Conservation (phyloP, 2,888 invertebrate genomes). For the Sinohyriopsis cumingii region DNA sequence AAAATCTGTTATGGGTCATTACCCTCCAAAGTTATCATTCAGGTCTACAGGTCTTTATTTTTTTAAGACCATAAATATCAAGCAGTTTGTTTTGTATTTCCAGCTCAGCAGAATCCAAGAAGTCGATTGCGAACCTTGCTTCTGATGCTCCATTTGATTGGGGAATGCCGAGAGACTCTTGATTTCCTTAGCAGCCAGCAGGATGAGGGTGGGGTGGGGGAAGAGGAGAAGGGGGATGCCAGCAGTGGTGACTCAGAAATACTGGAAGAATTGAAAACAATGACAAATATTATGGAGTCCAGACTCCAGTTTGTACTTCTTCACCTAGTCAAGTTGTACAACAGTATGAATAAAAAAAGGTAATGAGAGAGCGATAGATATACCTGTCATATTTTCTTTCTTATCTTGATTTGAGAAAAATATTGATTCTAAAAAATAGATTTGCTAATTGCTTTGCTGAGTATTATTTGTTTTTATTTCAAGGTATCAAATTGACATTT, state of each 20-base stretch:
- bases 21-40: no score
- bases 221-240: conserved; percentile 9
- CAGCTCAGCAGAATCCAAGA: conserved; percentile 34
- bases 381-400: no score
- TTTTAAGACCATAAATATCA: no score
- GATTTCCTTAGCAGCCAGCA: conserved; percentile 27
- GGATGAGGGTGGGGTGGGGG: conserved; percentile 17
- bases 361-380: conserved; percentile 5
- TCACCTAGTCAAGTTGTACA: conserved; percentile 44
- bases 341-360: conserved; percentile 37
- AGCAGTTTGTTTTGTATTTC: conserved; percentile 1
- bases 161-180: conserved; percentile 35
- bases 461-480: no score
- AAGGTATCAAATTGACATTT: no score
- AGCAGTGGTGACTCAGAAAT: conserved; percentile 8
- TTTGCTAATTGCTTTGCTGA: no score
- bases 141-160: conserved; percentile 27
- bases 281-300: conserved; percentile 41
- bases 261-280: conserved; percentile 33
- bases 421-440: no score
- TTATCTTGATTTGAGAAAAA: no score
- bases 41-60: no score
- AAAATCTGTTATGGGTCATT: no score
- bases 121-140: conserved; percentile 27
- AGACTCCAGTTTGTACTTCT: conserved; percentile 47